These are phyloP conservation scores for Cecidostiba fungosa DNA, from an alignment of 2,888 invertebrate genomes.

Conservation along the genomic window DNA sequence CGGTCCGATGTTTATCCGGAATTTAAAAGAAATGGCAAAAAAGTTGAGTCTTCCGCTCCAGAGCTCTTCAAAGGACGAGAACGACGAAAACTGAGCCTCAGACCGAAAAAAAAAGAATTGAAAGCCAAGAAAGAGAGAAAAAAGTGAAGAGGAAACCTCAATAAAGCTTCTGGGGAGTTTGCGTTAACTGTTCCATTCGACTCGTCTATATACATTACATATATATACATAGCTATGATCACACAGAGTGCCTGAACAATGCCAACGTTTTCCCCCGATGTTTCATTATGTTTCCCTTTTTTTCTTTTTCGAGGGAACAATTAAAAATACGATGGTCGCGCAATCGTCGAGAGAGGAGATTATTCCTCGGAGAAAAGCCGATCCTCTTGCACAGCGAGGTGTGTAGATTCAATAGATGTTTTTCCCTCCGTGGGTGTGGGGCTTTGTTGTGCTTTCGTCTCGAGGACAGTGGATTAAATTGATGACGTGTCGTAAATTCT, in stretches of 20 bases:
- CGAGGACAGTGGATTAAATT: neutral
- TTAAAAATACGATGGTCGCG: neutral
- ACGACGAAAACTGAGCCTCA: neutral
- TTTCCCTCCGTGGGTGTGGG: neutral
- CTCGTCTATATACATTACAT: neutral
- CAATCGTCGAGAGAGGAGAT: neutral
- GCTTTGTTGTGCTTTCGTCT: neutral
- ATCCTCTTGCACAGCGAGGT: neutral
- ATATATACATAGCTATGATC: neutral
- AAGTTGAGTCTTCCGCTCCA: neutral
- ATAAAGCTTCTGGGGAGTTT: neutral
- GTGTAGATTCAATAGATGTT: neutral
- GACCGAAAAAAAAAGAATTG: neutral
- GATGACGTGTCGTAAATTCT: neutral
- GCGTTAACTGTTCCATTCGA: neutral
- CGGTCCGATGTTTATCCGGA: neutral
- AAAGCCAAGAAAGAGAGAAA: neutral
- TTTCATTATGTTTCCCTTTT: neutral
- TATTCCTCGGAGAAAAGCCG: conserved; percentile 10
- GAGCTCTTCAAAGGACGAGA: neutral
- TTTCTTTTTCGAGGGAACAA: neutral
- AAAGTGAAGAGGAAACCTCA: neutral
- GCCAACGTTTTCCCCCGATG: neutral
- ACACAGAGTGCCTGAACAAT: neutral
- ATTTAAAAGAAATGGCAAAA: neutral